phyloP scores from a whole-genome alignment of 2,797 vertebrate species.

The Pseudochirops corinnae region DNA sequence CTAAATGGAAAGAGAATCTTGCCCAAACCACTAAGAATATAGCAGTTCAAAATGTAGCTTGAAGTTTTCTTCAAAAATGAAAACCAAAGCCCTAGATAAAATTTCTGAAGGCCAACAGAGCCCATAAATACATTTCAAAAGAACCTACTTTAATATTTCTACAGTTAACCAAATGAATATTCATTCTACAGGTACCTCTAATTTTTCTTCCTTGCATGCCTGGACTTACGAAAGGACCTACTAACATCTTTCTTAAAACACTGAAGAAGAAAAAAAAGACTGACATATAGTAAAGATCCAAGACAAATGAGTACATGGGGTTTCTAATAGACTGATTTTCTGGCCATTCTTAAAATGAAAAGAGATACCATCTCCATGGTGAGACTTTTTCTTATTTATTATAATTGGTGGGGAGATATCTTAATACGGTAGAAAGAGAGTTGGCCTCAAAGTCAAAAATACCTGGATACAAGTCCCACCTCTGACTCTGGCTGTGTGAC shows the following conservation, averaged over 20 bases:
- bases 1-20: slow-evolving; percentile 1
- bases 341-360: not conserved
- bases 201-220: not conserved
- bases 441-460: not conserved
- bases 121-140: not conserved
- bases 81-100: not conserved
- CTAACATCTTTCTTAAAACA: not conserved
- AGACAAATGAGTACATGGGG: not conserved
- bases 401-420: not conserved
- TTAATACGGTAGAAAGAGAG: not conserved
- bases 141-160: not conserved
- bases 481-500: not conserved
- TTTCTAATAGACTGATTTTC: not conserved
- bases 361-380: not conserved
- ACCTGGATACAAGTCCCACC: not conserved
- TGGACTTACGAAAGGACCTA: not conserved
- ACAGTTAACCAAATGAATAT: not conserved
- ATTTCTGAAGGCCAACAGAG: not conserved
- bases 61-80: not conserved
- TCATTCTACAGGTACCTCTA: not conserved
- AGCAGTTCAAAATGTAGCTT: not conserved
- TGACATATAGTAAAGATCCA: not conserved
- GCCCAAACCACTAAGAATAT: slow-evolving; percentile 2
- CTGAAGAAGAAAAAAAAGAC: not conserved
- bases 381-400: not conserved